Conservation (phyloP, 2,797 vertebrate species). For the Melanogrammus aeglefinus region DNA sequence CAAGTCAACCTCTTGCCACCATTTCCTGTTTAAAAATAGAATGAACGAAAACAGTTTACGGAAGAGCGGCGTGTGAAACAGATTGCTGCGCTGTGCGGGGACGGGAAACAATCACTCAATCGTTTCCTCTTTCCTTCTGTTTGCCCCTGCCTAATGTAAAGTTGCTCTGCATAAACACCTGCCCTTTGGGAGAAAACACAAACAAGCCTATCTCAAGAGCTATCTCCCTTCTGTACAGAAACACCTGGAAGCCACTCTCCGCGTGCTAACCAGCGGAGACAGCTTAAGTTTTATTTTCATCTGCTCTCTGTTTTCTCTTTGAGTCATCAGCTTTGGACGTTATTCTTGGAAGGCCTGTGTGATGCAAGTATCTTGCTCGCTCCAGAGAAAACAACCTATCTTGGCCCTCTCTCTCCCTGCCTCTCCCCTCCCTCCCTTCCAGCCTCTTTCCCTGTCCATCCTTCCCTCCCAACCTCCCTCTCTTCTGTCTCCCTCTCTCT, state of each 20-base stretch:
- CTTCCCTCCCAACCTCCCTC: slow-evolving; percentile 19
- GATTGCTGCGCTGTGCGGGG: neutral
- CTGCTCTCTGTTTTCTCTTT: slow-evolving; percentile 58
- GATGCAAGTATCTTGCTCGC: slow-evolving; percentile 53
- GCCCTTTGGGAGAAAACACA: neutral
- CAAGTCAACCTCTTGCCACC: neutral
- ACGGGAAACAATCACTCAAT: neutral
- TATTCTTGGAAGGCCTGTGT: slow-evolving; percentile 62
- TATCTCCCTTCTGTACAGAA: neutral
- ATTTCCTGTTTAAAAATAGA: neutral
- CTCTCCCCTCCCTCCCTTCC: neutral
- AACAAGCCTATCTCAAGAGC: neutral
- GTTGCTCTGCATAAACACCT: neutral
- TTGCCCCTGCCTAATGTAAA: neutral
- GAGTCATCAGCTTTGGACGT: slow-evolving; percentile 64
- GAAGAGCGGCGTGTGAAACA: neutral
- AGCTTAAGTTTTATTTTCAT: slow-evolving; percentile 51
- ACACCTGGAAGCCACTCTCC: slow-evolving; percentile 1
- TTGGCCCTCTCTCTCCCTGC: slow-evolving; percentile 24
- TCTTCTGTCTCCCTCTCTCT: slow-evolving; percentile 11
- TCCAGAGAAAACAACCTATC: slow-evolving; percentile 63
- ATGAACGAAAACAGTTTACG: neutral
- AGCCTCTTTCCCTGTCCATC: neutral
- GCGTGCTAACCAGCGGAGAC: slow-evolving; percentile 40
- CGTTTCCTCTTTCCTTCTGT: neutral